phyloP scores from a whole-genome alignment of 2,113 vertebrate genomes.

The Labrus mixtus region DNA sequence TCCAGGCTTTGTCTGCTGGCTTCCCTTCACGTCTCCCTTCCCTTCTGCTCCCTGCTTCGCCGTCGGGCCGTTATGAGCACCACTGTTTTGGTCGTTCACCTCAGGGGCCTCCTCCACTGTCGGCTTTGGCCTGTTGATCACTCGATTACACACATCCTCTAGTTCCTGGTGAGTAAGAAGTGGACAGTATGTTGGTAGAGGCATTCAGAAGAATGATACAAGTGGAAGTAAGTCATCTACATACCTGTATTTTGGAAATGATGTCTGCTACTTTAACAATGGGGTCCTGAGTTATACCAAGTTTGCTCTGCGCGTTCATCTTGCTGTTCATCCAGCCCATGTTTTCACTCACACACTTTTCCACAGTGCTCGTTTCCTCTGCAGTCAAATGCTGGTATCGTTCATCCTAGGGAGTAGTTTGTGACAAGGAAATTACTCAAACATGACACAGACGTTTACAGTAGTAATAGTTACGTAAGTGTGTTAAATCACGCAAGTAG shows the following conservation, averaged over 20 bases:
- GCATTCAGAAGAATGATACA: constrained; percentile 1
- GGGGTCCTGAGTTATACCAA: constrained; percentile 90
- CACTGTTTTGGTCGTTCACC: constrained; percentile 82
- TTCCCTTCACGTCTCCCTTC: constrained; percentile 82
- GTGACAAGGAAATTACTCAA: constrained; percentile 13
- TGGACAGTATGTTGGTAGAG: neutral
- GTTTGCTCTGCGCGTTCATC: constrained; percentile 94
- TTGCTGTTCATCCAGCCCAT: constrained; percentile 94
- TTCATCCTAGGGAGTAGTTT: constrained; percentile 86
- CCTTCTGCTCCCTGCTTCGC: constrained; percentile 85
- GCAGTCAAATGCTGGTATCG: constrained; percentile 88
- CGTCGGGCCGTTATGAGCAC: constrained; percentile 87
- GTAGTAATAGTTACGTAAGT: too few species aligned
- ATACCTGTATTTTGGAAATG: constrained; percentile 91
- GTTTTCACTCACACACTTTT: constrained; percentile 88
- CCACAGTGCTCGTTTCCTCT: constrained; percentile 89
- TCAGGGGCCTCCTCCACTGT: constrained; percentile 85
- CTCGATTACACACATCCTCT: constrained; percentile 89
- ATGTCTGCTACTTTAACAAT: constrained; percentile 94
- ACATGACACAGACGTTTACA: neutral
- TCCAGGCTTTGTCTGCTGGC: constrained; percentile 84
- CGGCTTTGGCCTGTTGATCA: constrained; percentile 91
- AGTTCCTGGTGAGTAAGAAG: constrained; percentile 84
- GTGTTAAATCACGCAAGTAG: too few species aligned
- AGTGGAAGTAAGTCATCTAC: constrained; percentile 2